Evolutionary conservation across 1,140 invertebrate species (phyloP), one percentile per base, ranked within the genome.

Genomic region (Philopotamus ludificatus): DNA sequence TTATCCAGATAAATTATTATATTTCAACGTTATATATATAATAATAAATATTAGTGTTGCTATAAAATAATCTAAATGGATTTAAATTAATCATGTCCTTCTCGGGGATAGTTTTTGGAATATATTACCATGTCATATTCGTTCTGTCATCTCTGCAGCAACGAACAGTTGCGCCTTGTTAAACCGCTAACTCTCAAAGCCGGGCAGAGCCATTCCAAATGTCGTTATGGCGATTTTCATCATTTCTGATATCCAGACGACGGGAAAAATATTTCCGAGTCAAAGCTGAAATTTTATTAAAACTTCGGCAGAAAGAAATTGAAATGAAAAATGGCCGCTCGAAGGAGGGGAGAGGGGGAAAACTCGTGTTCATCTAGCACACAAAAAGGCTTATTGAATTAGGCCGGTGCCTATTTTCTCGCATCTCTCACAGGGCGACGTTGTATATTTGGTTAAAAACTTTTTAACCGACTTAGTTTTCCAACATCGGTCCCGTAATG

Each of bases 341-440:
- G 28, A 54, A 34, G 21, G 12, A 34, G 4, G 28, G 28, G 4
- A 7, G 28, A 4, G 4, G 28, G 28, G 12, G 26, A 41, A 57
- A 57, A 57, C 34, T 16, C 20, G 18, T 22, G 18, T 26, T 12
- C 22, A 16, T 57, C 39, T 9, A 28, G 39, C 50, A 26, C 25
- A 20, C 53, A 28, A 26, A 53, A 53, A 53, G 53, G 26, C 54
- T 57, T 57, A 57, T 57, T 57, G 54, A 57, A 57, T 57, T 57
- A 57, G 54, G 54, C 54, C 15, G 22, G 34, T 28, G 54, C 54
- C 34, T 21, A 57, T 57, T 57, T 39, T 55, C n/a, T 42, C 39
- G 10, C 34, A 57, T 57, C 54, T 57, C 34, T 42, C 3, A n/a
- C 28, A 34, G 12, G 28, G 28, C 28, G 12, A 7, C 12, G 28